A percentile compares a stretch with the other conserved stretches of the same genome.
Conservation (phyloP, 2,797 vertebrate genomes). For the Anguilla marmorata region DNA sequence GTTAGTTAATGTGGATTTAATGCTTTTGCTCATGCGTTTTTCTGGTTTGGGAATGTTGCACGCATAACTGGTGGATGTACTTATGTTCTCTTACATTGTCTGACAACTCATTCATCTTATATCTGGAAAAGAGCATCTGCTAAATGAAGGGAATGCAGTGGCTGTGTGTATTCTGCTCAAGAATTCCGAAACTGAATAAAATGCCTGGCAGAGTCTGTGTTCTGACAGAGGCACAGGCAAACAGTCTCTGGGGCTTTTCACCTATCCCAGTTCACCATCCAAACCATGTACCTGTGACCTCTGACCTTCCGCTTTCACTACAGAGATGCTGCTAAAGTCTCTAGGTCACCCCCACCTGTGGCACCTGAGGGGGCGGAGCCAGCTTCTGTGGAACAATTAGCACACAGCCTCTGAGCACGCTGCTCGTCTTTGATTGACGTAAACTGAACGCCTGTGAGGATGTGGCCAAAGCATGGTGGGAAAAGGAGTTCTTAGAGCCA, state of each 20-base stretch:
- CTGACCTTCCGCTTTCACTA: neutral
- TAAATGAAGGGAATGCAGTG: neutral
- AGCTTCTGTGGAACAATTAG: neutral
- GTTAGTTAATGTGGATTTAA: too few relatives aligned
- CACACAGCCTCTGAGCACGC: neutral
- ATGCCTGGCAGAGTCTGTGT: neutral
- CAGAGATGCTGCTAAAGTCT: neutral
- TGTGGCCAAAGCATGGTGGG: neutral
- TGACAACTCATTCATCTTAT: too few relatives aligned
- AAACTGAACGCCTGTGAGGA: neutral
- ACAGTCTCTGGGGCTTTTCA: neutral
- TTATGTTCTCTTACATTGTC: too few relatives aligned
- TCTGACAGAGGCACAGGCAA: neutral
- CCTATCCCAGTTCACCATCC: neutral
- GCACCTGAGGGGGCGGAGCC: neutral
- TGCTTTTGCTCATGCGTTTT: too few relatives aligned
- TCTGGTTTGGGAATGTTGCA: too few relatives aligned
- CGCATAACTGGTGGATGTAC: too few relatives aligned
- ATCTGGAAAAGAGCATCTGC: neutral
- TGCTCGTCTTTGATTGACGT: neutral
- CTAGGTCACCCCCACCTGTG: neutral
- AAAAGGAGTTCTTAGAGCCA: neutral
- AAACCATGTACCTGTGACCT: neutral
- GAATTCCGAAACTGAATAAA: neutral
- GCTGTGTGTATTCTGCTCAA: neutral